Percentiles rank a stretch among this genome's conserved stretches.
These are phyloP conservation scores for Micromesistius poutassou DNA, from an alignment of 2,797 vertebrate species.

Conservation along the genomic window DNA sequence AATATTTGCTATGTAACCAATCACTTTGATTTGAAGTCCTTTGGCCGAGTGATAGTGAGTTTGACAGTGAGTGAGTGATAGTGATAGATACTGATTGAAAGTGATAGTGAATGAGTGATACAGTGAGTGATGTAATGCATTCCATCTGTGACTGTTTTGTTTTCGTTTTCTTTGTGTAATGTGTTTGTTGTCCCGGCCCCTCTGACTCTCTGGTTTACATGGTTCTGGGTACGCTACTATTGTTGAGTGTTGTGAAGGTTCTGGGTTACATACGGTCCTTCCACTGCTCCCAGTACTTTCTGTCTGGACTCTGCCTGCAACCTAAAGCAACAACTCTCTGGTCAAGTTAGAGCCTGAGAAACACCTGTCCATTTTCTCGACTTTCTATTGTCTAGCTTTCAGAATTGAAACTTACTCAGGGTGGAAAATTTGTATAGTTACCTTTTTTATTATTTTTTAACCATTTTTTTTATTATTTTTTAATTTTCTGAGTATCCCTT, in stretches of 20 bases:
- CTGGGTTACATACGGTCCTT: neutral
- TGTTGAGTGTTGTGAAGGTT: neutral
- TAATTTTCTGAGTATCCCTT: too few species aligned
- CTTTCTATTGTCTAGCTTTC: too few species aligned
- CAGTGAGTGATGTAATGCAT: neutral
- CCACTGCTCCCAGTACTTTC: neutral
- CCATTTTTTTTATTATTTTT: too few species aligned
- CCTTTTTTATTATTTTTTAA: too few species aligned
- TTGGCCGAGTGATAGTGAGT: conserved; percentile 59
- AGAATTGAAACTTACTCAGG: too few species aligned
- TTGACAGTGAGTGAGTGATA: too few species aligned
- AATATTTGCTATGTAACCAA: conserved; percentile 38
- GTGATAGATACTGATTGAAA: too few species aligned
- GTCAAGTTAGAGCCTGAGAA: neutral
- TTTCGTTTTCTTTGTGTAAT: neutral
- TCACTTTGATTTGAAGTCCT: conserved; percentile 42
- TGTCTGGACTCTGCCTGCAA: neutral
- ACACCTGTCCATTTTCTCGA: too few species aligned
- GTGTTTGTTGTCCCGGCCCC: neutral
- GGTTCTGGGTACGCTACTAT: neutral
- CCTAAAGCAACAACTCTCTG: neutral
- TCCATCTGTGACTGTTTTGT: neutral
- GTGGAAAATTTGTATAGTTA: too few species aligned
- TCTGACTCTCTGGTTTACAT: neutral
- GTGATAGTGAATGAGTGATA: too few species aligned